phyloP scores from a whole-genome alignment of 2,113 vertebrate genomes.

The Chlamydotis undulata region DNA sequence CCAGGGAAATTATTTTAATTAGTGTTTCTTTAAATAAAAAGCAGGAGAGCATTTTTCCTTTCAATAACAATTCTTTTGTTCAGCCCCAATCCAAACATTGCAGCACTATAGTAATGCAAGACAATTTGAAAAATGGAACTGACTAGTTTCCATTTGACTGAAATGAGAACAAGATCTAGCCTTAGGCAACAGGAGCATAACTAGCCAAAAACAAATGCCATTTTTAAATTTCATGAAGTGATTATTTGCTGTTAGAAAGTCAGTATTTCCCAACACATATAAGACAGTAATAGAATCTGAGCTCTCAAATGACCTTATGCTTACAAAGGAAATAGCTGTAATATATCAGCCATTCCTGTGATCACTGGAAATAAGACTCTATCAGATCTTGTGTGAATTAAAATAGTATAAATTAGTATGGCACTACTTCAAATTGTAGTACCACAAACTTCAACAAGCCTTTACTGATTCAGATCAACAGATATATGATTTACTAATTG shows the following conservation, averaged over 20 bases:
- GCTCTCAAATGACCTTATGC: constrained; percentile 49
- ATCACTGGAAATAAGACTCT: constrained; percentile 19
- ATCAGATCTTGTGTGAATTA: constrained; percentile 29
- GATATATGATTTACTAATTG: constrained; percentile 35
- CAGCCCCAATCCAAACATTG: constrained; percentile 8
- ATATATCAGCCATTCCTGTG: constrained; percentile 20
- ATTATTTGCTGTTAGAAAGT: constrained; percentile 67
- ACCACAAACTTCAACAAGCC: not conserved
- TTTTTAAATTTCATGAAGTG: constrained; percentile 64
- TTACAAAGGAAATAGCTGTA: constrained; percentile 46
- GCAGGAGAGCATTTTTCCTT: not conserved
- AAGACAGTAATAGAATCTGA: constrained; percentile 60
- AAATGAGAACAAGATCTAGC: constrained; percentile 65
- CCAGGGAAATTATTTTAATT: constrained; percentile 6
- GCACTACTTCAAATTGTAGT: not conserved
- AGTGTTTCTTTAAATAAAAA: constrained; percentile 34
- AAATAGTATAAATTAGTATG: constrained; percentile 21
- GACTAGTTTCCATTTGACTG: constrained; percentile 65
- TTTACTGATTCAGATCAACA: not conserved
- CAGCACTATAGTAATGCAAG: not conserved
- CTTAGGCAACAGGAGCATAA: constrained; percentile 54
- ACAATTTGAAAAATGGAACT: constrained; percentile 62
- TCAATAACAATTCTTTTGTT: constrained; percentile 35
- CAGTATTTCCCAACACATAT: constrained; percentile 47
- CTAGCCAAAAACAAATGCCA: constrained; percentile 67